Base-by-base conservation (phyloP, 1,140 invertebrate genomes). In the Scaptodrosophila lebanonensis region DNA sequence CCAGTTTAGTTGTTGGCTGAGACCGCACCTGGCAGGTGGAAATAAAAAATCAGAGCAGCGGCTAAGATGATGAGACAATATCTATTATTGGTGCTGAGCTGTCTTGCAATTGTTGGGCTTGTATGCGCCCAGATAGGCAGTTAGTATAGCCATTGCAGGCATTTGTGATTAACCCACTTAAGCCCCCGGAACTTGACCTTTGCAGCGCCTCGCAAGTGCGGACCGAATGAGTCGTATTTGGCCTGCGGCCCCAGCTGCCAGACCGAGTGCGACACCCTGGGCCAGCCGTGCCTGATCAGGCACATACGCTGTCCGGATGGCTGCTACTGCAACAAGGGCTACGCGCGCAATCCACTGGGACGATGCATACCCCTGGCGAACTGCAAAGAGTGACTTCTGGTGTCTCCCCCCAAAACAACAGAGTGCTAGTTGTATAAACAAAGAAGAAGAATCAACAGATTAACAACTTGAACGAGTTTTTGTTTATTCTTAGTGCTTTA, bases 181-280 rank as follows among this genome's bases (percentile, higher is more conserved):
- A n/a, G n/a, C n/a, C n/a, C n/a, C n/a, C n/a, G n/a, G n/a, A n/a
- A n/a, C 27, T 29, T 29, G 27, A n/a, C 5, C 20, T 8, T 35
- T 11, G 13, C 16, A 73, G 82, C 47, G 1, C 67, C 64, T 1
- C 60, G 71, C 1, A 12, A 39, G 1, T 85, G 83, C 3, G 50
- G 64, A 1, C 4, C 4, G 0, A 57, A 84, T 40, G 66, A 90
- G 58, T 86, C 88, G 39, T 87, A 77, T 43, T 87, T 76, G 35
- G 48, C 71, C 0, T 90, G 89, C 44, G 89, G 89, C 3, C 69
- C 84, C 44, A 87, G 82, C n/a, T 91, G 90, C 63, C 89, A 90
- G 54, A 89, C 88, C 17, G 86, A 86, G 12, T 90, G 89, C 45
- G 68, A 66, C 8, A 89, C 86, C 9, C 44, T 90, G 5, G 67